A percentile compares a stretch with the other conserved stretches of the same genome.
phyloP scores from a whole-genome alignment of 2,888 invertebrate genomes.

The Pheosia tremula region DNA sequence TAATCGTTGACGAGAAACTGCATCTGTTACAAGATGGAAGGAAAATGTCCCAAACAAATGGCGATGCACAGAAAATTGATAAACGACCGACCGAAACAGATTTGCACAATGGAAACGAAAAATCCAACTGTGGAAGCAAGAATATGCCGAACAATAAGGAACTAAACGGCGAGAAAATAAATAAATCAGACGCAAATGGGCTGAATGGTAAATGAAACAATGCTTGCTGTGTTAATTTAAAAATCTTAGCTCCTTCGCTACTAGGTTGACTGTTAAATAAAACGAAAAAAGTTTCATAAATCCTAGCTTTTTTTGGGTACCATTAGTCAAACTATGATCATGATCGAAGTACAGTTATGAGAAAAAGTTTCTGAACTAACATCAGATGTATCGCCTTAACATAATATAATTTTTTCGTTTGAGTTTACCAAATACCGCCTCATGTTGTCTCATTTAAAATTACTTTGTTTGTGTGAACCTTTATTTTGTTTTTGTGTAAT shows the following conservation, averaged over 20 bases:
- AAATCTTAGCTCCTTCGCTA: conserved; percentile 13
- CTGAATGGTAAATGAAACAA: conserved; percentile 49
- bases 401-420: no score
- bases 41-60: conserved; percentile 54
- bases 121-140: conserved; percentile 29
- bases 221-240: conserved; percentile 22
- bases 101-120: conserved; percentile 38
- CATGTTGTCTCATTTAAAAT: no score
- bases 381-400: no score
- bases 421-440: no score
- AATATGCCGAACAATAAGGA: conserved; percentile 57
- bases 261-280: neutral
- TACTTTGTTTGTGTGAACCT: no score
- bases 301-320: neutral
- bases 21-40: conserved; percentile 60
- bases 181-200: conserved; percentile 46
- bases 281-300: neutral
- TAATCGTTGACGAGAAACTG: conserved; percentile 66
- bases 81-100: conserved; percentile 40
- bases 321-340: no score
- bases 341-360: no score
- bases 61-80: conserved; percentile 40
- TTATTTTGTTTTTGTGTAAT: no score
- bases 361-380: no score
- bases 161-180: conserved; percentile 41